Evolutionary conservation across 2,888 invertebrate genomes (phyloP).

Genomic region (Apeira syringaria): DNA sequence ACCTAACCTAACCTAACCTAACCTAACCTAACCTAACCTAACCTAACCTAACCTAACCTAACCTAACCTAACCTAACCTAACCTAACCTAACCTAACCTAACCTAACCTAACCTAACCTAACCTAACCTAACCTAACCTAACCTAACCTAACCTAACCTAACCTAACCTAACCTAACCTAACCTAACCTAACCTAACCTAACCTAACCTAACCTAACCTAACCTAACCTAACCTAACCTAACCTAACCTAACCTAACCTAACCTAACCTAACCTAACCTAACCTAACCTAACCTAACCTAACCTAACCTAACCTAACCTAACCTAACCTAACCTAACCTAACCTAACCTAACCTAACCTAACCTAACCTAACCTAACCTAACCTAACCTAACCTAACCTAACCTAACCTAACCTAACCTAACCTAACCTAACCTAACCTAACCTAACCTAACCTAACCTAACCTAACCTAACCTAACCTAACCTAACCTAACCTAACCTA

Average conservation of each 20-base stretch:
- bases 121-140: conserved; percentile 22
- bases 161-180: conserved; percentile 24
- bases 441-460: too few species aligned
- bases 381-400: too few species aligned
- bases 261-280: background rate
- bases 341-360: background rate
- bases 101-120: conserved; percentile 25
- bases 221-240: background rate
- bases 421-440: too few species aligned
- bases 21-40: conserved; percentile 15
- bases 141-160: conserved; percentile 23
- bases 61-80: conserved; percentile 8
- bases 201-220: background rate
- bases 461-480: too few species aligned
- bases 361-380: background rate
- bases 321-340: background rate
- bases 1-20: conserved; percentile 19
- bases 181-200: conserved; percentile 1
- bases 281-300: background rate
- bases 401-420: too few species aligned
- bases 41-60: conserved; percentile 17
- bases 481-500: too few species aligned
- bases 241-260: background rate
- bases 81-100: conserved; percentile 24
- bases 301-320: background rate